phyloP scores from a whole-genome alignment of 2,888 invertebrate genomes.

The Oscheius myriophilus region DNA sequence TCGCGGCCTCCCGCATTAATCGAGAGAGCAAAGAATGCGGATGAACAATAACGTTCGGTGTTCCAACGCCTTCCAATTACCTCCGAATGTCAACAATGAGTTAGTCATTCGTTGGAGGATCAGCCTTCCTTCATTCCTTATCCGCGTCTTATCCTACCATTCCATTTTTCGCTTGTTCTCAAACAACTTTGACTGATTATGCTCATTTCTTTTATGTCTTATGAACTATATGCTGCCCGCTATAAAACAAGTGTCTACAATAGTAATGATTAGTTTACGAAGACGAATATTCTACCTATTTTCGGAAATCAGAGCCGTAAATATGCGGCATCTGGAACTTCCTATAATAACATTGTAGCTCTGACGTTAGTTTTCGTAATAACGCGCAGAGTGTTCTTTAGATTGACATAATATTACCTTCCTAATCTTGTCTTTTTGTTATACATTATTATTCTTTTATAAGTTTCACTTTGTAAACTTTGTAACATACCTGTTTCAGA shows the following conservation, averaged over 20 bases:
- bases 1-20: conserved; percentile 8
- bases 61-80: conserved; percentile 10
- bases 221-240: too few relatives aligned
- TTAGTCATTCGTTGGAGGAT: not conserved
- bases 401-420: not conserved
- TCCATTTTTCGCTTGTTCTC: not conserved
- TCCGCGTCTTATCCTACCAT: not conserved
- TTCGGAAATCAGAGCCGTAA: too few relatives aligned
- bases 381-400: too few relatives aligned
- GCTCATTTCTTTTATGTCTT: too few relatives aligned
- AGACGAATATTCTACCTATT: too few relatives aligned
- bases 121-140: not conserved
- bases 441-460: not conserved
- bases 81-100: conserved; percentile 5
- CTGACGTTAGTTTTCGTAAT: too few relatives aligned
- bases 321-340: too few relatives aligned
- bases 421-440: not conserved
- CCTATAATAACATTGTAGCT: too few relatives aligned
- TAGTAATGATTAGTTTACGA: too few relatives aligned
- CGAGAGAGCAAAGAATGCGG: conserved; percentile 1
- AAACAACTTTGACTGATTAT: too few relatives aligned
- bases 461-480: not conserved
- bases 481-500: too few relatives aligned
- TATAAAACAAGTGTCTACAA: too few relatives aligned
- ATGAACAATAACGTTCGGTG: conserved; percentile 5